These are phyloP conservation scores for Philaethria dido DNA, from an alignment of 2,888 invertebrate genomes.

Conservation along the genomic window DNA sequence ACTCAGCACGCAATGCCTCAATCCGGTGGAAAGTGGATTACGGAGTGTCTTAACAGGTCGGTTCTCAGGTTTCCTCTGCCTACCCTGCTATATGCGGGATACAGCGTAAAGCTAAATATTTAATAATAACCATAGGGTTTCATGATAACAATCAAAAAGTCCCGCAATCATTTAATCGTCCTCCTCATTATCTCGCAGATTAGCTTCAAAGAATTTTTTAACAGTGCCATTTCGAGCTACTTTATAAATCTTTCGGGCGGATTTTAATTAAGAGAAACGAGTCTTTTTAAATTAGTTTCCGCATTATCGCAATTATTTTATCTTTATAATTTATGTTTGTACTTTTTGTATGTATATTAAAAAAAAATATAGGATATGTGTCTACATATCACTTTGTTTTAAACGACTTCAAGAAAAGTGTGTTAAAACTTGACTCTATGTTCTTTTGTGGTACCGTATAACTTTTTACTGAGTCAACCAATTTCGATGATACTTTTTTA, in stretches of 20 bases:
- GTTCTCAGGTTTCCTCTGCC: too few relatives aligned
- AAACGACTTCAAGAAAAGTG: too few relatives aligned
- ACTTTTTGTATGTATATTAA: background rate
- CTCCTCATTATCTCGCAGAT: conserved; percentile 45
- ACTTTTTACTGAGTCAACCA: too few relatives aligned
- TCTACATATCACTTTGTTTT: too few relatives aligned
- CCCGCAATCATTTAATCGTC: conserved; percentile 38
- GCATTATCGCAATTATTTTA: conserved; percentile 17
- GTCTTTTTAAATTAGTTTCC: conserved; percentile 10
- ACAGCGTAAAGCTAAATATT: background rate
- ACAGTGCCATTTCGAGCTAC: conserved; percentile 32
- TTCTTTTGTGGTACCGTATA: too few relatives aligned
- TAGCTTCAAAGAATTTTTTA: conserved; percentile 42
- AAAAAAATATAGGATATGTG: too few relatives aligned
- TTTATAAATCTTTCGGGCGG: conserved; percentile 33
- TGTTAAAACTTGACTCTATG: too few relatives aligned
- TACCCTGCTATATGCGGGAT: too few relatives aligned
- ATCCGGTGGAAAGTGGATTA: too few relatives aligned
- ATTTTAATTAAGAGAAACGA: conserved; percentile 40
- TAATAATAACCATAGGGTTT: conserved; percentile 28
- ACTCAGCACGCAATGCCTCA: too few relatives aligned
- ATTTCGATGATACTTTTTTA: too few relatives aligned
- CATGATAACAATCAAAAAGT: conserved; percentile 31
- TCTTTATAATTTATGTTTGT: background rate
- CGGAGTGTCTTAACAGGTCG: too few relatives aligned